Percentiles rank a stretch among this genome's conserved stretches.
phyloP scores from a whole-genome alignment of 2,888 invertebrate genomes.

The Perizoma flavofasciatum region DNA sequence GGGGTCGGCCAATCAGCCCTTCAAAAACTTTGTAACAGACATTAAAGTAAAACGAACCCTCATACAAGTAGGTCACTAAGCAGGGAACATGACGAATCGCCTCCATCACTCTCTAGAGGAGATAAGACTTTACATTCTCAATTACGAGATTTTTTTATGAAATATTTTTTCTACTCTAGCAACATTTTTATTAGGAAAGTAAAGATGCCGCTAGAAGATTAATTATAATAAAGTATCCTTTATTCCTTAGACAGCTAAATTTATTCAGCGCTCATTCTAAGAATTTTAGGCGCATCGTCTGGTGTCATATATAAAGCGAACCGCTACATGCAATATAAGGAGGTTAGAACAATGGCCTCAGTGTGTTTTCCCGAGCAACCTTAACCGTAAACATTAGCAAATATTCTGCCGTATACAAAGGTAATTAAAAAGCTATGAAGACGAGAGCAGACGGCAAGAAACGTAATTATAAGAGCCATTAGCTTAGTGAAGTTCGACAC shows the following conservation, averaged over 20 bases:
- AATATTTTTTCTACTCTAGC: conserved; percentile 46
- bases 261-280: conserved; percentile 71
- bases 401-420: conserved; percentile 69
- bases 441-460: conserved; percentile 51
- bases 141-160: conserved; percentile 52
- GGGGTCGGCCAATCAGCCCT: conserved; percentile 50
- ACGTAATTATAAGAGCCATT: conserved; percentile 56
- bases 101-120: conserved; percentile 65
- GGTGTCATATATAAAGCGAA: conserved; percentile 63
- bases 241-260: conserved; percentile 64
- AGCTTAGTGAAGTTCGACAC: conserved; percentile 41
- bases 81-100: conserved; percentile 73
- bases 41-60: conserved; percentile 56
- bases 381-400: conserved; percentile 70
- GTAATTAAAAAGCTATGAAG: conserved; percentile 79
- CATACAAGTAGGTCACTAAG: conserved; percentile 69
- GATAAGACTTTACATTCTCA: conserved; percentile 64
- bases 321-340: conserved; percentile 79
- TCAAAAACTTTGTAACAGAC: conserved; percentile 51
- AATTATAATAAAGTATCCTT: conserved; percentile 59
- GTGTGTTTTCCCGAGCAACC: conserved; percentile 69
- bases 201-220: conserved; percentile 36
- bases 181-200: conserved; percentile 34
- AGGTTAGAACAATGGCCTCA: conserved; percentile 70
- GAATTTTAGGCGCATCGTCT: conserved; percentile 67